A percentile compares a stretch with the other conserved stretches of the same genome.
Evolutionary conservation across 2,113 vertebrate genomes (phyloP).

Genomic region (Salvator merianae): DNA sequence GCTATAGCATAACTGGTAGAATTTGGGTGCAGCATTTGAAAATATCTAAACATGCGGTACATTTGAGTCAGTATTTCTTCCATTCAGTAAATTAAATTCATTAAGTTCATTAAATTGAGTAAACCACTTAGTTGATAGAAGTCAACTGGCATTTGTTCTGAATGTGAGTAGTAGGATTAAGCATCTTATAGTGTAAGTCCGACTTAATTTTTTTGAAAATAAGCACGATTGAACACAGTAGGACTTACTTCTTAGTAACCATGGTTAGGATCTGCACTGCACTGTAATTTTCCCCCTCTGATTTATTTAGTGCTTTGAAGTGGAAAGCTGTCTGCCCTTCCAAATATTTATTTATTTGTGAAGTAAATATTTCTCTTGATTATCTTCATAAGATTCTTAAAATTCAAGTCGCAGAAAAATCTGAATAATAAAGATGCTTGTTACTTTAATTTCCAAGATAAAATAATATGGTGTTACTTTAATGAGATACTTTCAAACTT

Average conservation of each 20-base stretch:
- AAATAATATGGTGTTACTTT: conserved; percentile 19
- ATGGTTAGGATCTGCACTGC: no score
- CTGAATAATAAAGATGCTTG: conserved; percentile 14
- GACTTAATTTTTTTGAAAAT: no score
- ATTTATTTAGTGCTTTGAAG: conserved; percentile 28
- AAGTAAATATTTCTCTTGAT: conserved; percentile 22
- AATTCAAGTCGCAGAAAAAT: conserved; percentile 8
- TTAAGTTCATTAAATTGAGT: conserved; percentile 21
- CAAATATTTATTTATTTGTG: background rate
- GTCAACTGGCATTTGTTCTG: background rate
- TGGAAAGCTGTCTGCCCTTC: conserved; percentile 17
- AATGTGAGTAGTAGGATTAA: conserved; percentile 21
- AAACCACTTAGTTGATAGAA: background rate
- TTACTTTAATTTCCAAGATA: conserved; percentile 17
- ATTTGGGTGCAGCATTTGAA: conserved; percentile 35
- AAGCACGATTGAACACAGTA: no score
- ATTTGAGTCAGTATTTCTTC: conserved; percentile 59
- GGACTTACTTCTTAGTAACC: no score
- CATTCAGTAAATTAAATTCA: conserved; percentile 35
- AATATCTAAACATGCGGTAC: conserved; percentile 38
- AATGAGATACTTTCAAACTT: conserved; percentile 34
- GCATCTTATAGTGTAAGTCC: background rate
- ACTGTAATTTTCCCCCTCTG: background rate
- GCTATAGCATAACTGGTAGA: background rate
- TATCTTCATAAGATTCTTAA: conserved; percentile 23